These are phyloP conservation scores for Acanthis flammea DNA, from an alignment of 2,797 vertebrate species.

Conservation along the genomic window DNA sequence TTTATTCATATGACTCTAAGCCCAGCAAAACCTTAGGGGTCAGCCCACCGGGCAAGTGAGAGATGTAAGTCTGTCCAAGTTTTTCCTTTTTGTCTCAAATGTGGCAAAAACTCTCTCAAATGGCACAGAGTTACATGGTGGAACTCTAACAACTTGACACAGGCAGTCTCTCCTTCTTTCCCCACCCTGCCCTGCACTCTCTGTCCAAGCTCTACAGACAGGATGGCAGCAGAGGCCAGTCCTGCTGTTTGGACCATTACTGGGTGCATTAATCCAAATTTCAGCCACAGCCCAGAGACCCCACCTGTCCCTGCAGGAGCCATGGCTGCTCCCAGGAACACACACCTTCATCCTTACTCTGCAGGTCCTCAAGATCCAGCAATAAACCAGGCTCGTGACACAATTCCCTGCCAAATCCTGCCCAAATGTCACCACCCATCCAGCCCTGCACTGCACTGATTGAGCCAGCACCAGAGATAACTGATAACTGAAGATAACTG, in stretches of 20 bases:
- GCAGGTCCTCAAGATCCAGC: background rate
- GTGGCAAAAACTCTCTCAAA: background rate
- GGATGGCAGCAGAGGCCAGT: background rate
- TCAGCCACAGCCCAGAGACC: background rate
- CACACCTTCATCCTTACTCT: background rate
- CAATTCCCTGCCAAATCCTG: background rate
- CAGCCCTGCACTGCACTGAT: accelerated
- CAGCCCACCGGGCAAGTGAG: background rate
- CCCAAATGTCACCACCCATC: background rate
- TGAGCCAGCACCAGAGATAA: background rate
- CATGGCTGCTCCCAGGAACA: background rate
- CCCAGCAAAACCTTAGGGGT: background rate
- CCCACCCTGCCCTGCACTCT: background rate
- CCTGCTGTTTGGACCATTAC: background rate
- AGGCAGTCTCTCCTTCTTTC: background rate
- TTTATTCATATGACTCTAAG: background rate
- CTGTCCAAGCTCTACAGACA: background rate
- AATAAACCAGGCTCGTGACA: background rate
- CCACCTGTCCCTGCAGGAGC: background rate
- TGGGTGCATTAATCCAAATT: background rate
- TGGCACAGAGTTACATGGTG: accelerated
- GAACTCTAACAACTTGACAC: background rate
- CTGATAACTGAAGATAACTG: background rate
- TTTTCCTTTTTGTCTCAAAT: background rate
- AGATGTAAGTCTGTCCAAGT: background rate